Conservation (phyloP, 2,888 invertebrate genomes). For the Salpingus planirostris region DNA sequence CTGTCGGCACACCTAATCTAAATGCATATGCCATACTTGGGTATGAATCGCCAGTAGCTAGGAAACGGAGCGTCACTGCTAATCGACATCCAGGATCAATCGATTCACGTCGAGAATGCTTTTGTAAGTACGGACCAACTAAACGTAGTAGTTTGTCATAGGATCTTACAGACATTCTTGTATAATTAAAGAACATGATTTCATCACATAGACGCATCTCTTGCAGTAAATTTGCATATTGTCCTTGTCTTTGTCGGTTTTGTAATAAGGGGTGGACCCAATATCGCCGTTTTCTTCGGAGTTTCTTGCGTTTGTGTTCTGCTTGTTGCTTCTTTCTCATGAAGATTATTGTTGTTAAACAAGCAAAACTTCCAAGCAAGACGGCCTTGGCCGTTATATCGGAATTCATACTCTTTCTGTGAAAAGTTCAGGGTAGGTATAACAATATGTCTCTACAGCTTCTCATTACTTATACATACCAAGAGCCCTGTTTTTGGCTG, state of each 20-base stretch:
- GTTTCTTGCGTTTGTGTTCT: too few relatives aligned
- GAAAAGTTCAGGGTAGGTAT: too few relatives aligned
- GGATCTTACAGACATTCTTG: slow-evolving; percentile 1
- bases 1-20: not conserved
- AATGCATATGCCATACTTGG: not conserved
- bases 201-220: slow-evolving; percentile 1
- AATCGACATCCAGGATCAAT: slow-evolving; percentile 3
- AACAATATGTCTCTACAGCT: too few relatives aligned
- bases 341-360: too few relatives aligned
- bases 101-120: slow-evolving; percentile 1
- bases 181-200: slow-evolving; percentile 3
- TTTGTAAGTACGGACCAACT: slow-evolving; percentile 1
- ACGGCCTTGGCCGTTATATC: too few relatives aligned
- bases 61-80: slow-evolving; percentile 2
- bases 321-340: too few relatives aligned
- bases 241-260: not conserved
- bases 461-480: too few relatives aligned
- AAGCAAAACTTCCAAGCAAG: too few relatives aligned
- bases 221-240: not conserved
- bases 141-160: slow-evolving; percentile 1
- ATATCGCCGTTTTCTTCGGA: too few relatives aligned
- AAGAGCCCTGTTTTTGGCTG: too few relatives aligned
- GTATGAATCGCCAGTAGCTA: not conserved
- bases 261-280: not conserved
- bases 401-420: too few relatives aligned